Conservation (phyloP, 2,797 vertebrate species). For the Ctenopoma kingsleyae region DNA sequence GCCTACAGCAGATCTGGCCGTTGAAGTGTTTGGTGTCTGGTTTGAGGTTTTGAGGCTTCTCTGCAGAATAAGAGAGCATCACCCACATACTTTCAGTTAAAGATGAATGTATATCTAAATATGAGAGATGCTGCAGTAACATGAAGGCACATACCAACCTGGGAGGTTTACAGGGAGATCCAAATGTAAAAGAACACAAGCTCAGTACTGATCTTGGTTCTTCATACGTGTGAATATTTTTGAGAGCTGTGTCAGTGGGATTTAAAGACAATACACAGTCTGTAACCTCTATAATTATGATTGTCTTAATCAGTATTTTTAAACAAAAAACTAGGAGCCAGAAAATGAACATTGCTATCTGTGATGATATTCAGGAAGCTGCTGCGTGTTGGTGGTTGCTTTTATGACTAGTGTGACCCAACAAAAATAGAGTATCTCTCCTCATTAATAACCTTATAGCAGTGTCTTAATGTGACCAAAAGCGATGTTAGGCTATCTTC, state of each 20-base stretch:
- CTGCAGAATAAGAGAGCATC: conserved; percentile 44
- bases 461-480: not conserved
- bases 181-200: conserved; percentile 32
- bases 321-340: conserved; percentile 17
- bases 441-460: not conserved
- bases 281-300: not conserved
- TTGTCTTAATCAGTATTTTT: not conserved
- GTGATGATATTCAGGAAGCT: conserved; percentile 1
- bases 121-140: conserved; percentile 13
- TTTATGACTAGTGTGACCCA: conserved; percentile 7
- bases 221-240: conserved; percentile 15
- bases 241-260: conserved; percentile 1
- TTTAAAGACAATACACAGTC: not conserved
- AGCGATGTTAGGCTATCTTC: too few species aligned
- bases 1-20: conserved; percentile 45
- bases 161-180: conserved; percentile 17
- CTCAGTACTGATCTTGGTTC: conserved; percentile 1
- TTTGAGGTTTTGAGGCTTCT: conserved; percentile 57
- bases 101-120: conserved; percentile 38
- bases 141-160: not conserved
- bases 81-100: conserved; percentile 67
- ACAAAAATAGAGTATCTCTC: not conserved
- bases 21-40: conserved; percentile 38
- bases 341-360: conserved; percentile 23
- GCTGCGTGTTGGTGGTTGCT: conserved; percentile 9